Evolutionary conservation across 2,113 vertebrate genomes (phyloP).

Genomic region (Chaenocephalus aceratus): DNA sequence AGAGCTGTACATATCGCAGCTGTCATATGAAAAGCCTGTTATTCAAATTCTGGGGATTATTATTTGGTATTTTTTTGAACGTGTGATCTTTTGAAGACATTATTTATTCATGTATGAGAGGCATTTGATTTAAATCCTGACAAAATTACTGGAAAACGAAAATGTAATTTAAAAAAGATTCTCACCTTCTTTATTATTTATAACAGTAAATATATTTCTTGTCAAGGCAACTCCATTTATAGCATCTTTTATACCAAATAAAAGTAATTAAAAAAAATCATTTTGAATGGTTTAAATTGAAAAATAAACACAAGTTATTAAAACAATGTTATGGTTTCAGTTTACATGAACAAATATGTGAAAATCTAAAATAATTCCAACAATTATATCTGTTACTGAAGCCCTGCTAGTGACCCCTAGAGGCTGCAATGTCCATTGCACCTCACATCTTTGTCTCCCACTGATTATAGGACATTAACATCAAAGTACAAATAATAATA

Average conservation of each 20-base stretch:
- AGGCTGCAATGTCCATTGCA: background rate
- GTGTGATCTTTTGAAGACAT: background rate
- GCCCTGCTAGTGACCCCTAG: background rate
- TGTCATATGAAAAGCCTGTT: slow-evolving; percentile 5
- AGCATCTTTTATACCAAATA: too few species aligned
- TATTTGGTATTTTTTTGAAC: background rate
- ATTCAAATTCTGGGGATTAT: background rate
- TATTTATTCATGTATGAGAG: background rate
- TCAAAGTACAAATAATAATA: background rate
- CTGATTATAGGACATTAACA: background rate
- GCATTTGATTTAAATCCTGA: background rate
- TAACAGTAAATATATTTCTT: too few species aligned
- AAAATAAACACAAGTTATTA: background rate
- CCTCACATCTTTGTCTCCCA: too few species aligned
- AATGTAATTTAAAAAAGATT: too few species aligned
- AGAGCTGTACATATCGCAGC: slow-evolving; percentile 24
- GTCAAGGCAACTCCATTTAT: background rate
- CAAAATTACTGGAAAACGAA: background rate
- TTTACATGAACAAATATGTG: background rate
- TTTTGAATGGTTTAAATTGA: background rate
- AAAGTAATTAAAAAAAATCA: too few species aligned
- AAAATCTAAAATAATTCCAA: background rate
- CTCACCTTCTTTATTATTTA: too few species aligned
- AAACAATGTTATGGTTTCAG: background rate
- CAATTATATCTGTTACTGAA: background rate